Conservation (phyloP, 2,797 vertebrate species). For the Galaxias olidus region DNA sequence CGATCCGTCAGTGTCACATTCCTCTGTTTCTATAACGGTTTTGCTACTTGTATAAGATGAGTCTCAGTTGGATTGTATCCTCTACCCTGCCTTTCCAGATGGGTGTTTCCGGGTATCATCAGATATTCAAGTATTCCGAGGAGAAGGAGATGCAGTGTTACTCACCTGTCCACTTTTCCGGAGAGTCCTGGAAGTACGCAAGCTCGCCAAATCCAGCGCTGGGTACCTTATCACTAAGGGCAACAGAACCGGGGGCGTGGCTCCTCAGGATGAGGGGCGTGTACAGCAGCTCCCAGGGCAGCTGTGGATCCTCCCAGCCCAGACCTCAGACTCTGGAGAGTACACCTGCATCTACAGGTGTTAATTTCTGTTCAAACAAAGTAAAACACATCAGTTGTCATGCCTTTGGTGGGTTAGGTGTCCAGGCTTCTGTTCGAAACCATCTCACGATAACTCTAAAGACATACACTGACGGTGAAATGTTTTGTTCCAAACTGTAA, state of each 20-base stretch:
- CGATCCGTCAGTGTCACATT: no score
- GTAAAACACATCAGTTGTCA: not conserved
- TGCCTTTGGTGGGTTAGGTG: no score
- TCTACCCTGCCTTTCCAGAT: slow-evolving; percentile 30
- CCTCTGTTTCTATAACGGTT: no score
- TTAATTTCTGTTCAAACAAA: not conserved
- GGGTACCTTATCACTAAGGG: slow-evolving; percentile 53
- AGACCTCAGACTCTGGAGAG: slow-evolving; percentile 78
- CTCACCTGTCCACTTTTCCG: slow-evolving; percentile 71
- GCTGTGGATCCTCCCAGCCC: slow-evolving; percentile 85
- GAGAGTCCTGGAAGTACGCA: slow-evolving; percentile 26
- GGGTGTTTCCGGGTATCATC: slow-evolving; percentile 47
- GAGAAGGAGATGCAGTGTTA: slow-evolving; percentile 79
- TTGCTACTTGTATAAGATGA: not conserved
- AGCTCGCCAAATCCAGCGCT: slow-evolving; percentile 31
- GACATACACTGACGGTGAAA: no score
- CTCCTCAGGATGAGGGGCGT: slow-evolving; percentile 54
- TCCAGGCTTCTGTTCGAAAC: no score
- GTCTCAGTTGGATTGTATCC: not conserved
- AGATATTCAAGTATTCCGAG: slow-evolving; percentile 47
- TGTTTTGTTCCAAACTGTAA: no score
- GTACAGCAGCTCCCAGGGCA: slow-evolving; percentile 49
- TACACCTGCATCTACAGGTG: slow-evolving; percentile 86
- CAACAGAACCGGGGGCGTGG: slow-evolving; percentile 27
- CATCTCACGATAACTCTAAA: no score